A percentile compares a stretch with the other conserved stretches of the same genome.
phyloP scores from a whole-genome alignment of 35 echinoderm and acorn worm genomes.

The Eucidaris tribuloides region DNA sequence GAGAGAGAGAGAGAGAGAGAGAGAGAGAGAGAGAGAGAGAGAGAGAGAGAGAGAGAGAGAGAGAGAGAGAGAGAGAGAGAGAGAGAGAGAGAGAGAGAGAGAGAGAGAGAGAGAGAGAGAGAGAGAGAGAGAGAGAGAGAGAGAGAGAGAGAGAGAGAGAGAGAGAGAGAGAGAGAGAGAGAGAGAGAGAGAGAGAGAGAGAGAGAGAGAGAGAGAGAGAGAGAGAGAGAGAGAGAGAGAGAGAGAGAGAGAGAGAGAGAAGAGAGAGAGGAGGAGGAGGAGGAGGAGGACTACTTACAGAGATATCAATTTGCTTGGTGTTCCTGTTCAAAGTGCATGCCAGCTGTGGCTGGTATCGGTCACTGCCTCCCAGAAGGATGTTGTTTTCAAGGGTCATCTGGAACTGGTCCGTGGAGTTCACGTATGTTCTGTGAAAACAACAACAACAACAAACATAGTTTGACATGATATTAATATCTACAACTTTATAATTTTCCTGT shows the following conservation, averaged over 20 bases:
- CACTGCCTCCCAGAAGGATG: not conserved
- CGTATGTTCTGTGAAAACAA: not conserved
- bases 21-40: not conserved
- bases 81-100: slow-evolving; percentile 5
- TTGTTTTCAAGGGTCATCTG: not conserved
- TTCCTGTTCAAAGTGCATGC: not conserved
- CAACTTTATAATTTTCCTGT: no score
- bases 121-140: not conserved
- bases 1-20: slow-evolving; percentile 8
- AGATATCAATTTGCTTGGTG: not conserved
- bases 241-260: slow-evolving; percentile 11
- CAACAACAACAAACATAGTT: not conserved
- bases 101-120: not conserved
- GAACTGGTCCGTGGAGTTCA: not conserved
- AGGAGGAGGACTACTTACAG: not conserved
- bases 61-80: slow-evolving; percentile 11
- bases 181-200: not conserved
- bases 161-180: not conserved
- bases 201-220: not conserved
- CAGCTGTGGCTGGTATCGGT: not conserved
- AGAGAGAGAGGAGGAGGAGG: not conserved
- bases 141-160: not conserved
- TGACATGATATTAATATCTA: no score
- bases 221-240: slow-evolving; percentile 17
- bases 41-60: not conserved